Base-by-base conservation (phyloP, 2,113 vertebrate genomes). In the Perognathus longimembris region DNA sequence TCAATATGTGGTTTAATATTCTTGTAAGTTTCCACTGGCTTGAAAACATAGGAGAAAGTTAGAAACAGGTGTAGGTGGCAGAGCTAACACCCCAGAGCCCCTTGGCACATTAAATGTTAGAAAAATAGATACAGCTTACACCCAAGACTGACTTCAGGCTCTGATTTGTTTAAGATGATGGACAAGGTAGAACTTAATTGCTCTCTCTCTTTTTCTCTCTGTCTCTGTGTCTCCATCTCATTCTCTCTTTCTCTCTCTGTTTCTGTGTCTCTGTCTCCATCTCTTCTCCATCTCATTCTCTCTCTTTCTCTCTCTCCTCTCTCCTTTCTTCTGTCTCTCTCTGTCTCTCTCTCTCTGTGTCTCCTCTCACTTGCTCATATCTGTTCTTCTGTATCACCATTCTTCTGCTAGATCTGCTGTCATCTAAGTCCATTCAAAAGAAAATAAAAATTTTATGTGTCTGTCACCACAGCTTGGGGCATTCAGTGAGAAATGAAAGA, bases 391-490 rank as follows among this genome's bases (percentile, higher is more conserved):
- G 8, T 7, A 28, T 61, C 78, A n/a, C 17, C 30, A 85, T 78
- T 92, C 17, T 92, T 66, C 21, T 5, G 2, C 5, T n/a, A 73
- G 32, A 24, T 34, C 21, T 22, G 24, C 32, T 92, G 81, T 86
- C 17, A 32, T 40, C n/a, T 88, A 59, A 81, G 63, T 81, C 32
- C 42, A 84, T 89, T 66, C 61, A 71, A 91, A 93, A 74, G 71
- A 92, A 93, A 92, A 95, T 70, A 90, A 89, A 92, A 93, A 90
- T 92, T 86, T 74, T 78, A n/a, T 28, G 7, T 34, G 0, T 97
- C 96, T 96, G 89, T 96, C 95, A 93, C n/a, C 93, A 94, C 15
- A 21, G 69, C 64, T 59, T 86, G 54, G 67, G 15, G 17, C 50
- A 18, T 17, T 54, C 10, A 21, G 70, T 79, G 69, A 95, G 73